Conservation (phyloP, 2,888 invertebrate genomes). For the Lithosia quadra region DNA sequence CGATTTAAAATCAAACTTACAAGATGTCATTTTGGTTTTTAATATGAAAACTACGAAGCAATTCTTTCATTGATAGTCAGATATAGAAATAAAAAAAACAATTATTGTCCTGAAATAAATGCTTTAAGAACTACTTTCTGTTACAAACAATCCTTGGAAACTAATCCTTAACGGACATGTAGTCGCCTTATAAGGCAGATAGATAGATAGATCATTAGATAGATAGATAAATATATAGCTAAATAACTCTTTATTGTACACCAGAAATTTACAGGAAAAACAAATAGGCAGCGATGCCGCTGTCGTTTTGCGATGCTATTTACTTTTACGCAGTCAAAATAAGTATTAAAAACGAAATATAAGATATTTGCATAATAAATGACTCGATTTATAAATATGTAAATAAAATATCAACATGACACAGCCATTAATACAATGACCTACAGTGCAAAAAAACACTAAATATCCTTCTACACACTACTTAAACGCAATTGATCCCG, state of each 20-base stretch:
- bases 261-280: too few species aligned
- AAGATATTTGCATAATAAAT: constrained; percentile 26
- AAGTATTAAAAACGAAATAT: not conserved
- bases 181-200: too few species aligned
- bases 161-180: not conserved
- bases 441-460: constrained; percentile 55
- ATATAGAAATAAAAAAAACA: not conserved
- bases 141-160: too few species aligned
- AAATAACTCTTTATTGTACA: too few species aligned
- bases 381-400: constrained; percentile 30
- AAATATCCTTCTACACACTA: constrained; percentile 62
- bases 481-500: constrained; percentile 85
- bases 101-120: not conserved
- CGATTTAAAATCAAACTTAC: not conserved
- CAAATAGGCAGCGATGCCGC: not conserved
- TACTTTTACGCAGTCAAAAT: not conserved
- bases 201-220: too few species aligned
- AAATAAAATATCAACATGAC: constrained; percentile 35
- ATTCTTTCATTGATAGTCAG: not conserved
- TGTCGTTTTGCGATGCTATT: not conserved
- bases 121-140: too few species aligned
- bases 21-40: not conserved
- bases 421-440: constrained; percentile 47
- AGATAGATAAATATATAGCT: too few species aligned
- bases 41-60: not conserved